These are phyloP conservation scores for Amblyornis subalaris DNA, from an alignment of 2,113 vertebrate genomes.

Conservation along the genomic window DNA sequence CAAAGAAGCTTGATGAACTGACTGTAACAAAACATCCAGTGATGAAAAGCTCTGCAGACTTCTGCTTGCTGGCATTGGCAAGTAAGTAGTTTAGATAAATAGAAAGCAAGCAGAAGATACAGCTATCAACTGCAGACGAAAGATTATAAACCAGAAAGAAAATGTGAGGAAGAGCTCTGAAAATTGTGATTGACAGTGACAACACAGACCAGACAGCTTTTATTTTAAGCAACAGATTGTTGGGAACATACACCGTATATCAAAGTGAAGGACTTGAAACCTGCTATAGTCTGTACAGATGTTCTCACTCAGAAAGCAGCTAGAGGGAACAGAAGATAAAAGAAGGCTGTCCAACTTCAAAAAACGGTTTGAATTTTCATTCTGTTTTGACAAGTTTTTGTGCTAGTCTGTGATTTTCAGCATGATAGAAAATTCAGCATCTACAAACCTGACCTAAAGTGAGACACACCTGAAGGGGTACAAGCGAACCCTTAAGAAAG, in stretches of 20 bases:
- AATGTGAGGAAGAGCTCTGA: background rate
- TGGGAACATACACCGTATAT: background rate
- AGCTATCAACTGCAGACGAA: background rate
- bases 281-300: background rate
- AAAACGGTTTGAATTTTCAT: background rate
- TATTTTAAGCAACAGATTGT: conserved; percentile 4
- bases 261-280: background rate
- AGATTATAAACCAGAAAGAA: background rate
- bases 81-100: background rate
- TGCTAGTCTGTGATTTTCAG: background rate
- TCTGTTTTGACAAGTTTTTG: background rate
- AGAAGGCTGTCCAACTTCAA: background rate
- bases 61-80: background rate
- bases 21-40: background rate
- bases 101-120: background rate
- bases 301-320: conserved; percentile 29
- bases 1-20: background rate
- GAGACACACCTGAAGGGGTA: background rate
- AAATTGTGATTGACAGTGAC: background rate
- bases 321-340: background rate
- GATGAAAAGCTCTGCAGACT: background rate
- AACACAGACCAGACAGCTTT: conserved; percentile 11
- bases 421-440: background rate
- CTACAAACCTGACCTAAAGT: background rate
- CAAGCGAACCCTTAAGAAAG: background rate